These are phyloP conservation scores for Phyllotreta cruciferae DNA, from an alignment of 2,888 invertebrate species.

Conservation along the genomic window DNA sequence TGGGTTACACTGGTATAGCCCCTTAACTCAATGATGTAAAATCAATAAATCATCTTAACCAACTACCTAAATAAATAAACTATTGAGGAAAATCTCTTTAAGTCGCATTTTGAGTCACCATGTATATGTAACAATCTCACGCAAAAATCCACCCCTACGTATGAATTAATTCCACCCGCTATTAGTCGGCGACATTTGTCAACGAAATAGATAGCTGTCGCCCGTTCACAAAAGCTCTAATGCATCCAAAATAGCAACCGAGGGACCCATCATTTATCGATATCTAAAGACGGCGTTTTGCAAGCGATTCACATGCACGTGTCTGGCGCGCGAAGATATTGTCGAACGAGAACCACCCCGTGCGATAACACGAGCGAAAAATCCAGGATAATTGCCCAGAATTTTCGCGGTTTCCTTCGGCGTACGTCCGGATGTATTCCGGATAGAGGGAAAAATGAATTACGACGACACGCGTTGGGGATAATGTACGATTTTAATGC, in stretches of 20 bases:
- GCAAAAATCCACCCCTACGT: slow-evolving; percentile 21
- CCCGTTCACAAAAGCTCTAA: slow-evolving; percentile 38
- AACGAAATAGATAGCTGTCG: slow-evolving; percentile 40
- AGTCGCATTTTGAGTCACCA: no score
- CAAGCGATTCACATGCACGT: slow-evolving; percentile 36
- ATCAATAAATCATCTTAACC: neutral
- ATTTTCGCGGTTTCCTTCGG: slow-evolving; percentile 23
- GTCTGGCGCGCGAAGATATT: slow-evolving; percentile 32
- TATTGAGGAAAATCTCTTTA: neutral
- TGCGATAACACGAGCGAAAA: slow-evolving; percentile 31
- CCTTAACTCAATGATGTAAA: no score
- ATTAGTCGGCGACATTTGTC: slow-evolving; percentile 38
- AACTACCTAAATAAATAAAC: no score
- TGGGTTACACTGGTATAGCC: no score
- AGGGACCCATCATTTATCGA: slow-evolving; percentile 42
- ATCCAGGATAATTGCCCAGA: slow-evolving; percentile 32
- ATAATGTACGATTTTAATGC: slow-evolving; percentile 3
- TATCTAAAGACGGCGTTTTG: slow-evolving; percentile 41
- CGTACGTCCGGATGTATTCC: slow-evolving; percentile 8
- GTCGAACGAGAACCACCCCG: slow-evolving; percentile 24
- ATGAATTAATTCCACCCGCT: slow-evolving; percentile 39
- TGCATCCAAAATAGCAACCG: slow-evolving; percentile 39
- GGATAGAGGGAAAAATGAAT: slow-evolving; percentile 8
- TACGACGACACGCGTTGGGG: neutral
- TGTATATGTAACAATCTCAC: slow-evolving; percentile 9